Percentiles rank a stretch among this genome's conserved stretches.
These are phyloP conservation scores for Strigops habroptila DNA, from an alignment of 2,113 vertebrate species.

Conservation along the genomic window DNA sequence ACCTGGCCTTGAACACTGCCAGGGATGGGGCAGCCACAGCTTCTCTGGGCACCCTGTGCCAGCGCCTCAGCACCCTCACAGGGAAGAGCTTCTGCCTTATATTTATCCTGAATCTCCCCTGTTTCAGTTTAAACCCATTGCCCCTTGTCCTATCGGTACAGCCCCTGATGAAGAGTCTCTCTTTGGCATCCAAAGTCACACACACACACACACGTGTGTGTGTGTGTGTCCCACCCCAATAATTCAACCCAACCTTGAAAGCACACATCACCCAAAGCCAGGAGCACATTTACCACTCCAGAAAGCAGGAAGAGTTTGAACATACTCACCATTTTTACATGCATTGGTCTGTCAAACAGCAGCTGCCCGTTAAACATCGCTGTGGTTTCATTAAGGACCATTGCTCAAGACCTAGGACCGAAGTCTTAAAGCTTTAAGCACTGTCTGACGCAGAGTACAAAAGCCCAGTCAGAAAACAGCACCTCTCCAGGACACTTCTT, in stretches of 20 bases:
- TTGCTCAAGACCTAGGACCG: background rate
- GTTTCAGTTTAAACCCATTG: background rate
- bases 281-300: background rate
- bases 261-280: background rate
- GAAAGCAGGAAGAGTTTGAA: background rate
- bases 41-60: background rate
- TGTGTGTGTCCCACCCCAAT: background rate
- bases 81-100: background rate
- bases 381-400: constrained; percentile 77
- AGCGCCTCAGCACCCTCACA: background rate
- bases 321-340: constrained; percentile 92
- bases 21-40: background rate
- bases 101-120: background rate
- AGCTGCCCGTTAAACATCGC: constrained; percentile 98
- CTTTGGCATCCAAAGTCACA: background rate
- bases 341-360: constrained; percentile 95
- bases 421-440: background rate
- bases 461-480: background rate
- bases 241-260: background rate
- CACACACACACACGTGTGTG: background rate
- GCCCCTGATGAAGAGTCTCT: background rate
- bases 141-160: background rate
- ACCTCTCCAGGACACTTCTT: background rate
- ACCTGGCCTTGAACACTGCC: background rate
- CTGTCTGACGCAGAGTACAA: background rate